Evolutionary conservation across 2,888 invertebrate species (phyloP), one percentile per base, ranked within the genome.

Genomic region (Helobdella robusta): DNA sequence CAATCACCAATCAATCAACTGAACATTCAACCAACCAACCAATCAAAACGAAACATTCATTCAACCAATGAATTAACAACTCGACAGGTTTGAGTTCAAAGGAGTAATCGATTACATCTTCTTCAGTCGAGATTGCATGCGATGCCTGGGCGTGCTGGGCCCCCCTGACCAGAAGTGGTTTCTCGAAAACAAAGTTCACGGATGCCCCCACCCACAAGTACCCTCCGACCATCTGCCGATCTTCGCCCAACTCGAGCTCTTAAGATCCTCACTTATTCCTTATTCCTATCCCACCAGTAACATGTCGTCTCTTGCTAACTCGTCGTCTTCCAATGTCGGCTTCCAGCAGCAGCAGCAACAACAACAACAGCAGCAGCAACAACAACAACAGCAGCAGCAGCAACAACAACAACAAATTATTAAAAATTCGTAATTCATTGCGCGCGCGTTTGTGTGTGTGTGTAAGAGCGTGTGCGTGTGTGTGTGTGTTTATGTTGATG

Each of bases 91-190:
- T 82, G 95, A 98, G 81, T 98, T 98, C 83, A 94, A 97, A 82
- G 98, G 97, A 74, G 92, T 97, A 79, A 98, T 98, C 78, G 98
- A 98, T 83, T 98, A 98, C 85, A 94, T 98, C 81, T 97, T 98
- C 84, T 94, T 91, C 81, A 91, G 94, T 72, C 90, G 91, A 79
- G 89, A 90, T 79, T 89, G 89, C 77, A 91, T 98, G 89, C 89
- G 89, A 74, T 90, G 94, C 32, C 83, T 95, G 68, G 97, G 97
- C 66, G 84, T 97, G 65, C 83, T 98, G 64, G 98, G 98, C 1
- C 92, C 95, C 1, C 83, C 97, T 66, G 93, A 94, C 69, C 86
- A 87, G 73, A 89, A 91, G 69, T 79, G 82, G 76, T 78, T 82
- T 64, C 71, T 87, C 74, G 91, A 92, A 75, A 91, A 97, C 83